A percentile compares a stretch with the other conserved stretches of the same genome.
These are phyloP conservation scores for Gonocerus acuteangulatus DNA, from an alignment of 2,888 invertebrate species.

Conservation along the genomic window DNA sequence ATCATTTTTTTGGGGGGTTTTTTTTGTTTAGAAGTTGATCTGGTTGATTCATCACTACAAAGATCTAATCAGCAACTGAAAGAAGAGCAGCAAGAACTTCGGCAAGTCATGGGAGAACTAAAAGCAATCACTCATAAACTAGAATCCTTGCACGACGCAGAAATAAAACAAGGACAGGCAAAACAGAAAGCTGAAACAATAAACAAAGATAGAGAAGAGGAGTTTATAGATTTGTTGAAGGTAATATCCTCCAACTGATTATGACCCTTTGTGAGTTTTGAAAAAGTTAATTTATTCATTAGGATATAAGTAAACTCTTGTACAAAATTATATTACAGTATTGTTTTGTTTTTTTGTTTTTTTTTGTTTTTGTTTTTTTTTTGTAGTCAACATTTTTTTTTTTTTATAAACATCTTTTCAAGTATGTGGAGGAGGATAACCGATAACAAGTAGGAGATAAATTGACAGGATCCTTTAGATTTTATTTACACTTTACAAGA, in stretches of 20 bases:
- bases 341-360: no score
- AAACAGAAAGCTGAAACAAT: conserved; percentile 10
- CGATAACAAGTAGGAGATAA: no score
- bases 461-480: no score
- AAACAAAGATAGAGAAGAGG: conserved; percentile 6
- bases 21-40: conserved; percentile 2
- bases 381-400: no score
- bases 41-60: conserved; percentile 11
- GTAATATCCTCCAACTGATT: neutral
- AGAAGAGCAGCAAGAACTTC: conserved; percentile 1
- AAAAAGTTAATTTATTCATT: neutral
- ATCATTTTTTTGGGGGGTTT: no score
- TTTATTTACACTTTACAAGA: no score
- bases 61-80: conserved; percentile 1
- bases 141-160: conserved; percentile 8
- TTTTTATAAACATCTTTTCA: no score
- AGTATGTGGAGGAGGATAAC: no score
- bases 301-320: neutral
- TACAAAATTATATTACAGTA: neutral
- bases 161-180: conserved; percentile 13
- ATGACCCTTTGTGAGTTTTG: neutral
- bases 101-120: conserved; percentile 6
- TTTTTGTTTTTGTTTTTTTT: no score
- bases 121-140: conserved; percentile 16
- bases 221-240: conserved; percentile 12